Percentiles rank a stretch among this genome's conserved stretches.
These are phyloP conservation scores for Azorinus chamasolen DNA, from an alignment of 2,888 invertebrate genomes.

Conservation along the genomic window DNA sequence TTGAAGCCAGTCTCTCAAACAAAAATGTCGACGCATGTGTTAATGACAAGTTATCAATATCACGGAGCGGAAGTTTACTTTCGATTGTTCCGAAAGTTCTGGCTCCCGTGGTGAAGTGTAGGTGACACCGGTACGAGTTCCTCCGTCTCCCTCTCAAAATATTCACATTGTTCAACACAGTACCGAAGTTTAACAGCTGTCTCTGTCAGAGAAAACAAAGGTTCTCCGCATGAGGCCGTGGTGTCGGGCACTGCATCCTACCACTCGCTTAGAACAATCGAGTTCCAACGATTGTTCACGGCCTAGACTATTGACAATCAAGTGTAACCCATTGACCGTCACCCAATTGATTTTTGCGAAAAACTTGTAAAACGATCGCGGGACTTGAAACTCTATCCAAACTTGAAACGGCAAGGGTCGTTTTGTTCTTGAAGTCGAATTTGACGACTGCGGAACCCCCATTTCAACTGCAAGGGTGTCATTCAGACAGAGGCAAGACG, in stretches of 20 bases:
- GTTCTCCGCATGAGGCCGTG: constrained; percentile 48
- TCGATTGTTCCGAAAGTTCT: constrained; percentile 26
- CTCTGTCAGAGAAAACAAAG: constrained; percentile 57
- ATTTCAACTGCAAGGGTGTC: no score
- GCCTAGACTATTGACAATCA: constrained; percentile 48
- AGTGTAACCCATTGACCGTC: constrained; percentile 57
- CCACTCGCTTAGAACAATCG: constrained; percentile 55
- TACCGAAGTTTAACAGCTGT: constrained; percentile 59
- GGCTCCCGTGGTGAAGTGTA: constrained; percentile 26
- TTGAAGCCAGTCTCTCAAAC: not conserved
- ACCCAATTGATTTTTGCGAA: constrained; percentile 57
- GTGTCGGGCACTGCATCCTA: constrained; percentile 42
- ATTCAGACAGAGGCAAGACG: no score
- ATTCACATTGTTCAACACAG: constrained; percentile 44
- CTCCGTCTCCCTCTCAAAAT: constrained; percentile 17
- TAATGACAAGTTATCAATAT: constrained; percentile 29
- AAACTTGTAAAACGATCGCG: constrained; percentile 46
- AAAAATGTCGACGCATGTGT: not conserved
- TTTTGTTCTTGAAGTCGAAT: no score
- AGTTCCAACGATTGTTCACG: constrained; percentile 49
- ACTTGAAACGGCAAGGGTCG: constrained; percentile 40
- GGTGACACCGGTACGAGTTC: not conserved
- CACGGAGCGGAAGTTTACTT: constrained; percentile 34
- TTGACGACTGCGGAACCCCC: no score
- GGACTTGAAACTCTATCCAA: constrained; percentile 51